Conservation (phyloP, 1,140 invertebrate species). For the Parasteatoda tepidariorum region DNA sequence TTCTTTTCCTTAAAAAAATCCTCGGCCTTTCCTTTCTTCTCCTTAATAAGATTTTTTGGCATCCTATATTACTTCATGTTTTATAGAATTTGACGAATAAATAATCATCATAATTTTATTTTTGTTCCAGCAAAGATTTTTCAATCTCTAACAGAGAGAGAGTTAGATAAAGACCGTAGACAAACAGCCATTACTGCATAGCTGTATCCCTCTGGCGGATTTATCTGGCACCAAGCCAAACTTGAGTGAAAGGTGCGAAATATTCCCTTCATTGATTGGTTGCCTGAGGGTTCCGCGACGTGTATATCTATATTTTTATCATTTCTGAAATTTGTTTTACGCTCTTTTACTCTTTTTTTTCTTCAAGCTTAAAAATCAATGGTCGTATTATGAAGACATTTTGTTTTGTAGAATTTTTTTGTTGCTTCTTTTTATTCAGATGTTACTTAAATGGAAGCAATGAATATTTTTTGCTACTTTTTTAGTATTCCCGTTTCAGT, state of each 20-base stretch:
- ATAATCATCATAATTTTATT: slow-evolving; percentile 42
- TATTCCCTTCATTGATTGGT: slow-evolving; percentile 52
- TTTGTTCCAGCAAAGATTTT: slow-evolving; percentile 50
- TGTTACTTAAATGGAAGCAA: not conserved
- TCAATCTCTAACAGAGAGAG: slow-evolving; percentile 22
- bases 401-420: slow-evolving; percentile 18
- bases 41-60: no score
- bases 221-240: slow-evolving; percentile 51
- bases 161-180: slow-evolving; percentile 23
- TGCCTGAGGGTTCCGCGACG: slow-evolving; percentile 11
- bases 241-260: slow-evolving; percentile 52
- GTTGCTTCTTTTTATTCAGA: not conserved
- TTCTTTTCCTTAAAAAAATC: no score
- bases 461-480: not conserved
- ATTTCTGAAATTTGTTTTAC: slow-evolving; percentile 38
- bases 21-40: no score
- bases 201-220: slow-evolving; percentile 43
- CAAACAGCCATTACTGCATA: slow-evolving; percentile 48
- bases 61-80: no score
- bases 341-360: not conserved
- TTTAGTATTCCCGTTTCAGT: slow-evolving; percentile 2
- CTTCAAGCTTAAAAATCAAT: slow-evolving; percentile 38
- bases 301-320: slow-evolving; percentile 1
- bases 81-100: not conserved
- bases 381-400: slow-evolving; percentile 49